Conservation (phyloP, 1,140 invertebrate species). For the Caenorhabditis brenneri region DNA sequence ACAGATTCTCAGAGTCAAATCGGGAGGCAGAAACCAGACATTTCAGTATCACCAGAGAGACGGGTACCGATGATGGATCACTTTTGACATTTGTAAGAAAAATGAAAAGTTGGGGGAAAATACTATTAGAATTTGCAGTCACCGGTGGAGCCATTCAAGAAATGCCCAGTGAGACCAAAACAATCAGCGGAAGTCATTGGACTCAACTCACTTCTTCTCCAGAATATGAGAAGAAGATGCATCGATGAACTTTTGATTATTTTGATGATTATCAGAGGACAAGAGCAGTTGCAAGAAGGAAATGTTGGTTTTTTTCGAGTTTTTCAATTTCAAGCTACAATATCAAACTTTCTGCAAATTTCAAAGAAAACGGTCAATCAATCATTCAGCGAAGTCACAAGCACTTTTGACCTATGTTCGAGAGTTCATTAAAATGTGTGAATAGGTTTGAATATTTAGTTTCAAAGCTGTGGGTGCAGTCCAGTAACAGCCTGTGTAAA, state of each 20-base stretch:
- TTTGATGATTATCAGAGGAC: not conserved
- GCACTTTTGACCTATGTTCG: too few relatives aligned
- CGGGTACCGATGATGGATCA: not conserved
- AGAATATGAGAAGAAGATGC: constrained; percentile 16
- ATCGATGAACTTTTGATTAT: not conserved
- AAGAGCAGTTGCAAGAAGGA: not conserved
- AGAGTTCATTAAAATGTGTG: too few relatives aligned
- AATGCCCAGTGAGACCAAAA: not conserved
- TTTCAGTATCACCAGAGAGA: not conserved
- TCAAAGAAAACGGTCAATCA: too few relatives aligned
- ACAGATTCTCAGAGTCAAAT: not conserved
- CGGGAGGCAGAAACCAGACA: not conserved
- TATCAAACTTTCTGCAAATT: too few relatives aligned
- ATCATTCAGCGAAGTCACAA: too few relatives aligned
- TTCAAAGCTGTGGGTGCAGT: too few relatives aligned
- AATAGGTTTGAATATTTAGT: too few relatives aligned
- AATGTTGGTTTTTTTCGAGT: not conserved
- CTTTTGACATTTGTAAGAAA: not conserved
- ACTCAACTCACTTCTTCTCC: not conserved
- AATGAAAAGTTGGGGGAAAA: not conserved
- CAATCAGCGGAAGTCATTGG: not conserved
- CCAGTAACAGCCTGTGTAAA: too few relatives aligned
- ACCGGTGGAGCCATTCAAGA: not conserved
- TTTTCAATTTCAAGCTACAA: too few relatives aligned
- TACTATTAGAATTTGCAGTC: not conserved